phyloP scores from a whole-genome alignment of 2,888 invertebrate genomes.

The Drosophila borborema region DNA sequence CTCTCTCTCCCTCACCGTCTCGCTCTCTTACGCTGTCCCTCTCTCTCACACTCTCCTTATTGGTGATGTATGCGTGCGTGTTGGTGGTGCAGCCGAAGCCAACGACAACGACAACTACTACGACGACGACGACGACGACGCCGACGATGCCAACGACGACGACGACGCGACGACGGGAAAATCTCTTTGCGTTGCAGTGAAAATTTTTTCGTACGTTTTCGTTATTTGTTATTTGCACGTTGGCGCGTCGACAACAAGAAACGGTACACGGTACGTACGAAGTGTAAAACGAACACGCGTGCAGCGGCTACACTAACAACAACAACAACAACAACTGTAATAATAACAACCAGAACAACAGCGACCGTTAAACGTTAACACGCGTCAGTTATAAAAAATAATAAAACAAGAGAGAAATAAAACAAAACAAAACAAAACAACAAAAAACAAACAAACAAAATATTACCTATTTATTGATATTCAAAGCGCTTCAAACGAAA shows the following conservation, averaged over 20 bases:
- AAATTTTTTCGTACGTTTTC: constrained; percentile 80
- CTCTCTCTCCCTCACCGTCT: constrained; percentile 27
- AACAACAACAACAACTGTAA: constrained; percentile 18
- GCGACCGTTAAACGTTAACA: constrained; percentile 55
- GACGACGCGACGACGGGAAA: constrained; percentile 71
- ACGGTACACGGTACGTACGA: constrained; percentile 59
- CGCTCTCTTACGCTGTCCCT: constrained; percentile 23
- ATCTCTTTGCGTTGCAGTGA: constrained; percentile 78
- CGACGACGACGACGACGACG: constrained; percentile 27
- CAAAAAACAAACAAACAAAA: constrained; percentile 8
- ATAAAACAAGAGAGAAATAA: constrained; percentile 17
- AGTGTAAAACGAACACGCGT: constrained; percentile 58
- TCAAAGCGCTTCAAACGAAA: constrained; percentile 44
- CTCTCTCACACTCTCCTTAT: constrained; percentile 34
- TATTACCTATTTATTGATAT: constrained; percentile 45
- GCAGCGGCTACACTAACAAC: constrained; percentile 49
- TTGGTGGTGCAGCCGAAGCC: constrained; percentile 71
- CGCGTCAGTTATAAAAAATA: constrained; percentile 44
- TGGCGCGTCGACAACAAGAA: constrained; percentile 82
- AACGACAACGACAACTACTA: constrained; percentile 22
- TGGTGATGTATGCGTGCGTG: constrained; percentile 40
- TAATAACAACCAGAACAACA: constrained; percentile 22
- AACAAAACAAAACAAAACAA: background rate
- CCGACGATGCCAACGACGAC: constrained; percentile 50
- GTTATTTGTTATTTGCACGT: constrained; percentile 84